Evolutionary conservation across 2,888 invertebrate species (phyloP).

Genomic region (Melipona beecheii): DNA sequence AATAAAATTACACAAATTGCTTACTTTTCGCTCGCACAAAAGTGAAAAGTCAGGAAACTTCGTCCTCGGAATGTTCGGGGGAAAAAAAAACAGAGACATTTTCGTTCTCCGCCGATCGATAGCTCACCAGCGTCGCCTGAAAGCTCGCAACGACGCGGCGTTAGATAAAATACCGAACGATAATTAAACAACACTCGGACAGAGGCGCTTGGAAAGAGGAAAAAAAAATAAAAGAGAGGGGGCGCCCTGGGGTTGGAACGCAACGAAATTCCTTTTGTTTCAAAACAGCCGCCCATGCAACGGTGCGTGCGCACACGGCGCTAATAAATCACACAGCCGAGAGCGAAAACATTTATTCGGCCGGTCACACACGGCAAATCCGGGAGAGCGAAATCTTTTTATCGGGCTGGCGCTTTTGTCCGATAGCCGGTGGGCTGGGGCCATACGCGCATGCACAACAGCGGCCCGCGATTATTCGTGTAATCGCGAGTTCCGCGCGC

Average conservation of each 20-base stretch:
- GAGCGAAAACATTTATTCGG: constrained; percentile 52
- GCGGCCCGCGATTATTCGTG: constrained; percentile 40
- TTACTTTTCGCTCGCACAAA: no score
- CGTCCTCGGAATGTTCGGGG: no score
- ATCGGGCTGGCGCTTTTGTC: constrained; percentile 42
- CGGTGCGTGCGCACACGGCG: constrained; percentile 1
- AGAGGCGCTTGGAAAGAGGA: no score
- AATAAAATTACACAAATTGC: background rate
- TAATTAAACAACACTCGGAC: constrained; percentile 18
- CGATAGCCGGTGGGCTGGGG: constrained; percentile 10
- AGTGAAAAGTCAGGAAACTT: no score
- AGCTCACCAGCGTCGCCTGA: background rate
- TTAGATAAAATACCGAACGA: constrained; percentile 37
- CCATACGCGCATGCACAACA: background rate
- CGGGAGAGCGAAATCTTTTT: constrained; percentile 47
- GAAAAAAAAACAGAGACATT: no score
- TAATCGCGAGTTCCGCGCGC: constrained; percentile 37
- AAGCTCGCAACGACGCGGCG: constrained; percentile 6
- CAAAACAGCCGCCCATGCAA: constrained; percentile 10
- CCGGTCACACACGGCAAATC: constrained; percentile 32
- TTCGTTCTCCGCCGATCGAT: no score
- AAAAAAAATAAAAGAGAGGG: background rate
- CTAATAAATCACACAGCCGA: constrained; percentile 47
- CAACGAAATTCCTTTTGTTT: constrained; percentile 42
- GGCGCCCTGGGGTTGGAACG: background rate